Conservation (phyloP, 2,888 invertebrate genomes). For the Eupithecia insigniata region DNA sequence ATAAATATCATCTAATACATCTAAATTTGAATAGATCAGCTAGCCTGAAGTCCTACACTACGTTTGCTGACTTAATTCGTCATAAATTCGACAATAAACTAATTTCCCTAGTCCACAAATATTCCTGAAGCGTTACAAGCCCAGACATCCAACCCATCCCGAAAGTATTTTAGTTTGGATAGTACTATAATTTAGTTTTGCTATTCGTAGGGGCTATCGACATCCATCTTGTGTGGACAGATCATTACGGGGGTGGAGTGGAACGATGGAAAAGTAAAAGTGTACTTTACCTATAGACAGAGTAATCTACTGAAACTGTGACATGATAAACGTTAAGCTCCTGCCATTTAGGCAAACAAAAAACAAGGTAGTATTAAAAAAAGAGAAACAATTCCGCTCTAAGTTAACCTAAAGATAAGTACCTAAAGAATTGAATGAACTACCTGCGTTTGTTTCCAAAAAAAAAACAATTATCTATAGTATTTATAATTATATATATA, state of each 20-base stretch:
- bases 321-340: too few species aligned
- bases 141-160: neutral
- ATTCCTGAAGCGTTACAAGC: neutral
- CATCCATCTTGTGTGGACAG: conserved; percentile 68
- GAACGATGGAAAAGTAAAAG: conserved; percentile 21
- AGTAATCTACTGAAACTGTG: too few species aligned
- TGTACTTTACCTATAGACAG: neutral
- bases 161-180: neutral
- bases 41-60: neutral
- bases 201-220: conserved; percentile 48
- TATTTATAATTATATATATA: too few species aligned
- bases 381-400: too few species aligned
- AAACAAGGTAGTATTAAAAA: too few species aligned
- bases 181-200: neutral
- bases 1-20: too few species aligned
- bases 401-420: too few species aligned
- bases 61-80: neutral
- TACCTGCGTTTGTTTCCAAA: too few species aligned
- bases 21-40: neutral
- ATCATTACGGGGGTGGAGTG: conserved; percentile 66
- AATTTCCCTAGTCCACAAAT: neutral
- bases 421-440: too few species aligned
- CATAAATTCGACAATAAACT: too few species aligned
- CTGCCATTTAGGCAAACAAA: too few species aligned
- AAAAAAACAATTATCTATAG: too few species aligned